These are phyloP conservation scores for Rhingia campestris DNA, from an alignment of 2,888 invertebrate species.

Conservation along the genomic window DNA sequence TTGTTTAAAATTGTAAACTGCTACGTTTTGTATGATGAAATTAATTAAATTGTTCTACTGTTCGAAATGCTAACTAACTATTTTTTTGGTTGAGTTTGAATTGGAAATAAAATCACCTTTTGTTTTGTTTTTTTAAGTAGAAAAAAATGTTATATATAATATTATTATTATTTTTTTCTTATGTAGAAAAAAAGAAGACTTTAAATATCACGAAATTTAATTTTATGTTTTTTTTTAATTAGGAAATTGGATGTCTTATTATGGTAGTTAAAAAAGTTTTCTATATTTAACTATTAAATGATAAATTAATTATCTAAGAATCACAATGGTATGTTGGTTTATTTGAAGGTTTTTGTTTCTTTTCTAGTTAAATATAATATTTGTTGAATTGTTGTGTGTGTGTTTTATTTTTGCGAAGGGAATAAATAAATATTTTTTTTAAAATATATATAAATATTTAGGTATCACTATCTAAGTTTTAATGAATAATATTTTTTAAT, in stretches of 20 bases:
- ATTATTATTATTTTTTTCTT: conserved; percentile 68
- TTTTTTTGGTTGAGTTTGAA: conserved; percentile 50
- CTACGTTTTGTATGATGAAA: conserved; percentile 42
- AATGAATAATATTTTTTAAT: conserved; percentile 27
- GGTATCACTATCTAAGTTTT: conserved; percentile 67
- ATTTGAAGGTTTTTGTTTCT: conserved; percentile 47
- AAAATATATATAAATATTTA: conserved; percentile 48
- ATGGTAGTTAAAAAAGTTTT: conserved; percentile 49
- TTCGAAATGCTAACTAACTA: conserved; percentile 49
- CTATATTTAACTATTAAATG: conserved; percentile 64
- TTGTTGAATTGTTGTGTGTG: conserved; percentile 28
- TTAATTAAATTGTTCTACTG: conserved; percentile 53
- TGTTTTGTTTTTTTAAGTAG: conserved; percentile 45
- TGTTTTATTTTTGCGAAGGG: conserved; percentile 37
- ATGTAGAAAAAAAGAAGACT: conserved; percentile 72
- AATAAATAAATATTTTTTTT: conserved; percentile 39
- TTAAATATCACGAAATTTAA: conserved; percentile 65
- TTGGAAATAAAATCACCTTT: conserved; percentile 62
- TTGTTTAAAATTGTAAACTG: conserved; percentile 24
- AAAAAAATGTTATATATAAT: conserved; percentile 43
- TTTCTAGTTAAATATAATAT: conserved; percentile 33
- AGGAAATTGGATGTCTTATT: conserved; percentile 75
- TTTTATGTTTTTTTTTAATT: conserved; percentile 65
- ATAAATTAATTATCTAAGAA: conserved; percentile 79
- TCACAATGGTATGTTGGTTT: conserved; percentile 80